Evolutionary conservation across 2,113 vertebrate species (phyloP).

Genomic region (Pterocles gutturalis): DNA sequence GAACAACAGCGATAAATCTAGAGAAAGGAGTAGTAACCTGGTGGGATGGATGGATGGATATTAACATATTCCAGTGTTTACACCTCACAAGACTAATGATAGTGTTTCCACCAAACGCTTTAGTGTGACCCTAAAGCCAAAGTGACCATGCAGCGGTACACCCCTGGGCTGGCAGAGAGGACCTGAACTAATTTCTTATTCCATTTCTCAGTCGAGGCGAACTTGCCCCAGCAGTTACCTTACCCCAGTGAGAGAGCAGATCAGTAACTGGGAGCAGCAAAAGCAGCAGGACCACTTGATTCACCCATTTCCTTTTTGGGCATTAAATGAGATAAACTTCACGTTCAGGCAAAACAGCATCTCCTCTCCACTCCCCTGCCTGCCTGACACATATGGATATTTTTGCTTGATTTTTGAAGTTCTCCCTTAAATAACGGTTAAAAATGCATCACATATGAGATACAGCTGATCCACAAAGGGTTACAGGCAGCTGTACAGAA

Average conservation of each 20-base stretch:
- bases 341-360: not conserved
- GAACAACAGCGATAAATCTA: not conserved
- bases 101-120: not conserved
- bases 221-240: not conserved
- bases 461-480: not conserved
- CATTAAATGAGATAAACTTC: not conserved
- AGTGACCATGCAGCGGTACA: not conserved
- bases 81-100: not conserved
- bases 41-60: not conserved
- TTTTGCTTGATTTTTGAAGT: not conserved
- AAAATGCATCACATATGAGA: not conserved
- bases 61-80: not conserved
- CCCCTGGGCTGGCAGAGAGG: not conserved
- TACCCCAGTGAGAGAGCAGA: not conserved
- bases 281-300: not conserved
- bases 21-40: not conserved
- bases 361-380: not conserved
- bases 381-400: not conserved
- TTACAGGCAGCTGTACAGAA: not conserved
- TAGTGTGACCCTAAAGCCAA: not conserved
- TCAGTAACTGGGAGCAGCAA: not conserved
- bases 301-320: not conserved
- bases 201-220: not conserved
- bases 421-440: not conserved
- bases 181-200: not conserved